Evolutionary conservation across 2,797 vertebrate species (phyloP).

Genomic region (Potorous gilbertii): DNA sequence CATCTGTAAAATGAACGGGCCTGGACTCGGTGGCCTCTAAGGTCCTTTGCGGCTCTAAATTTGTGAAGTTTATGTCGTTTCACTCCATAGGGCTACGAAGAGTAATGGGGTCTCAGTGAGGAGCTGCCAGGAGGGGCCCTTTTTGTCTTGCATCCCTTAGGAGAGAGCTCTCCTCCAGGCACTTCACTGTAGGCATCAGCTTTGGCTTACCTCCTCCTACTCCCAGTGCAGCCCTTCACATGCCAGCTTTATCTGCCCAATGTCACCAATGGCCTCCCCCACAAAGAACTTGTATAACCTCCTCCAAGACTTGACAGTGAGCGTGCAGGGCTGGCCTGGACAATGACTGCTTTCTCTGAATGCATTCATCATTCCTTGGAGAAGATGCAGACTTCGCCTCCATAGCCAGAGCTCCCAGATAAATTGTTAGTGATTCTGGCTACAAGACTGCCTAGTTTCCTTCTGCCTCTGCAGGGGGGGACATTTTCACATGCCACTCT

Average conservation of each 20-base stretch:
- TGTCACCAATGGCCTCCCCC: background rate
- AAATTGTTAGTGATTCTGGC: background rate
- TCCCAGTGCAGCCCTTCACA: background rate
- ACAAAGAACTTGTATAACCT: background rate
- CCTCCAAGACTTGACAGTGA: background rate
- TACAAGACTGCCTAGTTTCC: background rate
- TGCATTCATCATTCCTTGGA: background rate
- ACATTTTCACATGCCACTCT: background rate
- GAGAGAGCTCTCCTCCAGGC: background rate
- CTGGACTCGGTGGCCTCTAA: too few species aligned
- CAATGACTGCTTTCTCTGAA: conserved; percentile 1
- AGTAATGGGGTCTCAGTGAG: background rate
- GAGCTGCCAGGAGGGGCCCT: background rate
- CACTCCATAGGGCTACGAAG: background rate
- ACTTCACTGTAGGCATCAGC: background rate
- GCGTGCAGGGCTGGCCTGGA: background rate
- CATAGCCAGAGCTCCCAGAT: background rate
- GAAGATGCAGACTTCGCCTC: background rate
- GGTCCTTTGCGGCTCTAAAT: background rate
- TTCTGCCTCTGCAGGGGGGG: background rate
- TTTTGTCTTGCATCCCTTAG: background rate
- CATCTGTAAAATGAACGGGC: background rate
- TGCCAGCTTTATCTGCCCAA: background rate
- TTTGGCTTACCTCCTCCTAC: background rate
- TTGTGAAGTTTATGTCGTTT: background rate